Evolutionary conservation across 2,888 invertebrate genomes (phyloP).

Genomic region (Ctenicera cuprea): DNA sequence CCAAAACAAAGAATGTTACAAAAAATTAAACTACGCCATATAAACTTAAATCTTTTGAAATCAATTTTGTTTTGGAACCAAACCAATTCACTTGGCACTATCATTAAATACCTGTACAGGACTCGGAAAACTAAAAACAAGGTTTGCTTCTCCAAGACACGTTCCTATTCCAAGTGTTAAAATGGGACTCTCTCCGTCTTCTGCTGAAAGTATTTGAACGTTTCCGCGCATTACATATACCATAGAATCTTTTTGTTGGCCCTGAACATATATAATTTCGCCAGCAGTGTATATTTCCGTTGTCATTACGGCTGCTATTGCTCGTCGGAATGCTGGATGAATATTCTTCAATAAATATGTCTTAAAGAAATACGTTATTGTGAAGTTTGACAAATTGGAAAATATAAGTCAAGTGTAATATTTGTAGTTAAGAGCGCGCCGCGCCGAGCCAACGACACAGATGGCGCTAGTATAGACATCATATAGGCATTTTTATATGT

Average conservation of each 20-base stretch:
- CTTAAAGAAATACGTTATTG: too few species aligned
- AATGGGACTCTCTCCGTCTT: conserved; percentile 59
- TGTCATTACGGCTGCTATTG: conserved; percentile 54
- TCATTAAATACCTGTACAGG: conserved; percentile 59
- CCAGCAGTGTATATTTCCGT: conserved; percentile 58
- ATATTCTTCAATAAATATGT: conserved; percentile 54
- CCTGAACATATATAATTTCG: conserved; percentile 56
- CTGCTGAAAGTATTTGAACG: conserved; percentile 58
- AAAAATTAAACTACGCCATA: too few species aligned
- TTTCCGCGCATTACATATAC: conserved; percentile 58
- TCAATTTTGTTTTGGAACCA: too few species aligned
- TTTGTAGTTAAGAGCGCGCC: too few species aligned
- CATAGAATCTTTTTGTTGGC: conserved; percentile 53
- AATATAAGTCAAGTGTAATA: too few species aligned
- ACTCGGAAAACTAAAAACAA: conserved; percentile 53
- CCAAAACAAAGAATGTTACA: too few species aligned
- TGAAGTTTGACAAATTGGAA: too few species aligned
- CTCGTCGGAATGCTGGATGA: conserved; percentile 56
- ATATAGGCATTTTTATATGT: too few species aligned
- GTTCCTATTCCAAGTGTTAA: conserved; percentile 58
- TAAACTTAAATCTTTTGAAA: too few species aligned
- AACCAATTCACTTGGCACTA: too few species aligned
- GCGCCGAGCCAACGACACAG: too few species aligned
- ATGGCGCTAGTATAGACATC: too few species aligned
- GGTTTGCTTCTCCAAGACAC: conserved; percentile 56